Percentiles rank a stretch among this genome's conserved stretches.
phyloP scores from a whole-genome alignment of 2,888 invertebrate species.

The Megamerina dolium region DNA sequence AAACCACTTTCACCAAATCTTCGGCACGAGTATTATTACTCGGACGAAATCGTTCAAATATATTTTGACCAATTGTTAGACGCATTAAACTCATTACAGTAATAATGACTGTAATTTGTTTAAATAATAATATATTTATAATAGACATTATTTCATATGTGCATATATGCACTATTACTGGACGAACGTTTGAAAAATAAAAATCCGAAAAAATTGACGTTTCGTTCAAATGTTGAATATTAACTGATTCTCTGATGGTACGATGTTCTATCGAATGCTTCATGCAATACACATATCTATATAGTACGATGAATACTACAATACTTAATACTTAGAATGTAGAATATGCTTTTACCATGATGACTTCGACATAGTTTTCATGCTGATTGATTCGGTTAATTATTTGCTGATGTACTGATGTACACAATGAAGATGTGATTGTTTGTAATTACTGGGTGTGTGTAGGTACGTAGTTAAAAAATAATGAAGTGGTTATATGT shows the following conservation, averaged over 20 bases:
- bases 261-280: too few relatives aligned
- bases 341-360: slow-evolving; percentile 14
- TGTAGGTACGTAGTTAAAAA: neutral
- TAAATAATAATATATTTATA: too few relatives aligned
- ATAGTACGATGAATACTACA: too few relatives aligned
- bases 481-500: too few relatives aligned
- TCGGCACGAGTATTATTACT: slow-evolving; percentile 26
- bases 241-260: too few relatives aligned
- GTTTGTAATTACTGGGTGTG: neutral
- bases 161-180: neutral
- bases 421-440: too few relatives aligned
- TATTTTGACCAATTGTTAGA: slow-evolving; percentile 25
- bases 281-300: too few relatives aligned
- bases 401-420: too few relatives aligned
- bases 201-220: neutral
- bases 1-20: slow-evolving; percentile 39
- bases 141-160: too few relatives aligned
- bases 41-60: slow-evolving; percentile 37
- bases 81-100: neutral
- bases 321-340: too few relatives aligned
- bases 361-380: slow-evolving; percentile 45
- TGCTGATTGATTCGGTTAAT: slow-evolving; percentile 44
- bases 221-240: slow-evolving; percentile 16
- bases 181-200: neutral
- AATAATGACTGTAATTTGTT: neutral